Evolutionary conservation across 2,797 vertebrate genomes (phyloP), one percentile per base, ranked within the genome.

Genomic region (Neostethus bicornis): DNA sequence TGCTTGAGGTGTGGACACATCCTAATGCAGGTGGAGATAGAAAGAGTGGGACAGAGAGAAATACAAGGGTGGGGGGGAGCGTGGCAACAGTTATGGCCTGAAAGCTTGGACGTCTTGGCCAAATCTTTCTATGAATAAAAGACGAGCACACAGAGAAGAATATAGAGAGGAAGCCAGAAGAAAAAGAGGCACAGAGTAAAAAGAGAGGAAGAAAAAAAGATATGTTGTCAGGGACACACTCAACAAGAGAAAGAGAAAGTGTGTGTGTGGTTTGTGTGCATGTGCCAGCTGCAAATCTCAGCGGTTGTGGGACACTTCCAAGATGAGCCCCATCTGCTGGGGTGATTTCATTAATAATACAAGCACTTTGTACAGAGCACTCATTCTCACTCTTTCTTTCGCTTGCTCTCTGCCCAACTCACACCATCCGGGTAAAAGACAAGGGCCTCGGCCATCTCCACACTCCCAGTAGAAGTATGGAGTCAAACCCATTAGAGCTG

Each of bases 271-370:
- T 26, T 14, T 24, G 51, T 34, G 60, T 17, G 31, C 79, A 79
- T 64, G 66, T 66, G 65, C 69, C 88, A 85, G 88, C 82, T 88
- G 86, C 77, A 85, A 79, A 83, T 89, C 72, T 81, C 70, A 17
- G 70, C 75, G 73, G 80, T 83, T 76, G 84, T 83, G 77, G 84
- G 80, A 87, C 83, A 75, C 80, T 85, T 85, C 80, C 84, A 84
- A 85, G 85, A 90, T 73, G 79, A 87, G 75, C 80, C 81, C 88
- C 87, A 89, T 91, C 87, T 89, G 85, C 84, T 77, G 70, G 79
- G 79, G 74, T 81, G 68, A 84, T 85, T 75, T 81, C 69, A 91
- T 92, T 86, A 91, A 90, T 91, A 91, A 91, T 91, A 87, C 85
- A 92, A 51, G 69, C 66, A 80, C 78, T 89, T 86, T 87, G 85